Conservation (phyloP, 2,113 vertebrate species). For the Triplophysa dalaica region DNA sequence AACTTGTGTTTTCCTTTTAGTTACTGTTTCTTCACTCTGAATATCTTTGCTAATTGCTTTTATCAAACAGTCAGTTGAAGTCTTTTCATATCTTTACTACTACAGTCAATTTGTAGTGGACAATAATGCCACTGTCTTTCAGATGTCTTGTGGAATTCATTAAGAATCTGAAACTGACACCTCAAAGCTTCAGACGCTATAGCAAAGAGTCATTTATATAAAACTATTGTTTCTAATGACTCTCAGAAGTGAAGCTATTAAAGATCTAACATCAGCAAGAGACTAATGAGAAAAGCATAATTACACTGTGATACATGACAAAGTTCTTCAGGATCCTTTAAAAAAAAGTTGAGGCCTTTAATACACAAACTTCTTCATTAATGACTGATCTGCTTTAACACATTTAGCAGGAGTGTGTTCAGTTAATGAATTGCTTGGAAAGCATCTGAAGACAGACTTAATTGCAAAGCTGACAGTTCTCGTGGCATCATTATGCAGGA, state of each 20-base stretch:
- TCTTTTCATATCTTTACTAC: neutral
- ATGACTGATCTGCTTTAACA: constrained; percentile 67
- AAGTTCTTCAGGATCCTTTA: constrained; percentile 60
- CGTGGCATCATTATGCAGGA: constrained; percentile 67
- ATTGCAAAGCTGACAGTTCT: constrained; percentile 70
- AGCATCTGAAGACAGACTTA: constrained; percentile 78
- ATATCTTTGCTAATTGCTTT: neutral
- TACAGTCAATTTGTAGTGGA: constrained; percentile 2
- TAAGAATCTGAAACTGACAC: constrained; percentile 41
- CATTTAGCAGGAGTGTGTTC: constrained; percentile 68
- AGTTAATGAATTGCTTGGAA: constrained; percentile 78
- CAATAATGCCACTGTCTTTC: neutral
- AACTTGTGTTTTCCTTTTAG: neutral
- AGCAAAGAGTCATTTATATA: constrained; percentile 41
- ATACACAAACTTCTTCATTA: constrained; percentile 68
- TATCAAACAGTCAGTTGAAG: neutral
- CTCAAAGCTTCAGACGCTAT: constrained; percentile 36
- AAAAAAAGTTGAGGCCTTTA: constrained; percentile 66
- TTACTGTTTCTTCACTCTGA: neutral
- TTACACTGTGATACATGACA: constrained; percentile 61
- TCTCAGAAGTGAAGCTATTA: constrained; percentile 63
- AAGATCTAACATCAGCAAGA: constrained; percentile 62
- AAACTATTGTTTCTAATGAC: constrained; percentile 61
- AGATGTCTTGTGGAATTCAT: constrained; percentile 32
- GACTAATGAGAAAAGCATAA: constrained; percentile 68